Conservation (phyloP, 2,113 vertebrate species). For the Todiramphus chloris region DNA sequence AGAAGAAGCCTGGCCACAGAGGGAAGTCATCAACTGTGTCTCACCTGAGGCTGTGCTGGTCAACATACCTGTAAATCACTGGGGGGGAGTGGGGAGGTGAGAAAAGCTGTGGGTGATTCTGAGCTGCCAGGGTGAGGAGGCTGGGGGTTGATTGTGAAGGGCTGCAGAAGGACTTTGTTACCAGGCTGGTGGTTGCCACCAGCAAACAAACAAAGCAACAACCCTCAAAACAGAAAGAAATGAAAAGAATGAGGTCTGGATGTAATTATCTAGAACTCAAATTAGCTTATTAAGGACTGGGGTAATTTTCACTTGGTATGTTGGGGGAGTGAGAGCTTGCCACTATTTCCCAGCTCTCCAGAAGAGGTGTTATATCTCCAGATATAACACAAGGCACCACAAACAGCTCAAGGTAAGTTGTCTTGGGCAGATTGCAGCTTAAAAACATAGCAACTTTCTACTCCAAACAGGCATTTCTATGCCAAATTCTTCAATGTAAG, state of each 20-base stretch:
- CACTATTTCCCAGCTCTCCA: neutral
- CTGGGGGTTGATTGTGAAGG: neutral
- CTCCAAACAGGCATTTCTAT: neutral
- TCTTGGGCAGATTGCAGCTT: neutral
- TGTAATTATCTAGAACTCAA: neutral
- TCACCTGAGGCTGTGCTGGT: neutral
- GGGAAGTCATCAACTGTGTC: fast-evolving
- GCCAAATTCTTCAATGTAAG: neutral
- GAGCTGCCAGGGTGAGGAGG: neutral
- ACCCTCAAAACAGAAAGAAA: too few relatives aligned
- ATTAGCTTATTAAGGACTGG: neutral
- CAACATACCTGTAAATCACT: neutral
- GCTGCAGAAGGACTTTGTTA: neutral
- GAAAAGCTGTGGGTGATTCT: neutral
- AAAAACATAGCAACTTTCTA: neutral
- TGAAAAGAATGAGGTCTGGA: too few relatives aligned
- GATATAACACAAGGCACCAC: neutral
- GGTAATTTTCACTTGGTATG: neutral
- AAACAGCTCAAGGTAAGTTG: neutral
- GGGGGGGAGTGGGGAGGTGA: neutral
- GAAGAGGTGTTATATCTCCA: neutral
- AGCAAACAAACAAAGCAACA: too few relatives aligned
- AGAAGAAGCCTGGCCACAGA: neutral
- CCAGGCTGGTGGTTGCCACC: too few relatives aligned
- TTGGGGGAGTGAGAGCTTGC: neutral